Evolutionary conservation across 2,888 invertebrate species (phyloP).

Genomic region (Phengaris arion): DNA sequence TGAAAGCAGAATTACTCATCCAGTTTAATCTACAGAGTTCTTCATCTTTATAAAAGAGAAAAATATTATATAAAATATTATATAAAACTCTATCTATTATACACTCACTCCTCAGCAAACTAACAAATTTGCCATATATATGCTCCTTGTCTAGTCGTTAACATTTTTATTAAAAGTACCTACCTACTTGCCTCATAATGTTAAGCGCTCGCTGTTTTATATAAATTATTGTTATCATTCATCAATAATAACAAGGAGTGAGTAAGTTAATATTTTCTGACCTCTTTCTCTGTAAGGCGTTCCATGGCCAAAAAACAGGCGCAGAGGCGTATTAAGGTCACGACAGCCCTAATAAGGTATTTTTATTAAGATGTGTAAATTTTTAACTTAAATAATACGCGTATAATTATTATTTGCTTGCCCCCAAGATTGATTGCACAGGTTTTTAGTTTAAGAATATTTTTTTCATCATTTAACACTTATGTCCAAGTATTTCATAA

Average conservation of each 20-base stretch:
- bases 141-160: too few species aligned
- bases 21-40: too few species aligned
- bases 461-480: not conserved
- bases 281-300: slow-evolving; percentile 26
- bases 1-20: too few species aligned
- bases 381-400: slow-evolving; percentile 14
- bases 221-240: not conserved
- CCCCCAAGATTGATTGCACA: slow-evolving; percentile 13
- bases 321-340: slow-evolving; percentile 27
- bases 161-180: too few species aligned
- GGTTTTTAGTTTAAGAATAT: not conserved
- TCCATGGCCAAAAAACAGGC: slow-evolving; percentile 21
- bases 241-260: slow-evolving; percentile 17
- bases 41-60: too few species aligned
- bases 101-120: too few species aligned
- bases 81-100: too few species aligned
- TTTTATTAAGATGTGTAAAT: slow-evolving; percentile 27
- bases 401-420: slow-evolving; percentile 18
- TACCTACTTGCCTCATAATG: too few species aligned
- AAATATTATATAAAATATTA: too few species aligned
- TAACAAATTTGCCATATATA: too few species aligned
- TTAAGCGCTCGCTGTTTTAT: not conserved
- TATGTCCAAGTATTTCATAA: not conserved
- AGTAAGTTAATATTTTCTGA: slow-evolving; percentile 20
- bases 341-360: slow-evolving; percentile 8